A percentile compares a stretch with the other conserved stretches of the same genome.
phyloP scores from a whole-genome alignment of 64 coral and sea anemone genomes.

The Platygyra sinensis region DNA sequence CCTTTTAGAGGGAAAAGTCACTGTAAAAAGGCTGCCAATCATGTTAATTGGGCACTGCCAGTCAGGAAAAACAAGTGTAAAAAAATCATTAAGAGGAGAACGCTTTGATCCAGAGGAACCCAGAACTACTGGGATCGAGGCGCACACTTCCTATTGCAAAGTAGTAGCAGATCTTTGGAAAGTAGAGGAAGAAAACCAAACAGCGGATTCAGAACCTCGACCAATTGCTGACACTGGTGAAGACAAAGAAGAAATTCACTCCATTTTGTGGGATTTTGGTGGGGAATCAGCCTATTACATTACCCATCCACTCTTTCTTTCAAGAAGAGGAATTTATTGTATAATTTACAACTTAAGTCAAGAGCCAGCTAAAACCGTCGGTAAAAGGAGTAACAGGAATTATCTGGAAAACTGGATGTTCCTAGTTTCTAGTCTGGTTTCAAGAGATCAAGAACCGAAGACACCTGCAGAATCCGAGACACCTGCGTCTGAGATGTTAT shows the following conservation, averaged over 20 bases:
- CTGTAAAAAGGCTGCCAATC: neutral
- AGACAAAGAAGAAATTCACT: neutral
- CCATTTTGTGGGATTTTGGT: constrained; percentile 11
- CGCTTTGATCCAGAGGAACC: constrained; percentile 27
- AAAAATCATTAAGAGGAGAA: constrained; percentile 3
- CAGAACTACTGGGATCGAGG: constrained; percentile 22
- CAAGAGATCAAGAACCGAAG: too few species aligned
- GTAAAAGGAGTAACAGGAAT: neutral
- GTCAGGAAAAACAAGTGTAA: constrained; percentile 21
- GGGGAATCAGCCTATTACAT: constrained; percentile 1
- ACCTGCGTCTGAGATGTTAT: too few species aligned
- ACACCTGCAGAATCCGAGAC: too few species aligned
- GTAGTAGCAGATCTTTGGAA: constrained; percentile 23
- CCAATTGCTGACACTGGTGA: neutral
- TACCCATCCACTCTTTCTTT: neutral
- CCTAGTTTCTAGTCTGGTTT: neutral
- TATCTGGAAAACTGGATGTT: neutral
- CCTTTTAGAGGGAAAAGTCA: neutral
- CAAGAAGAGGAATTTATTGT: neutral
- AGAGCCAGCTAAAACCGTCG: neutral
- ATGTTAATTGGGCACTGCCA: constrained; percentile 45
- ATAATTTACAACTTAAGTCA: neutral
- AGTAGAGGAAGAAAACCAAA: neutral
- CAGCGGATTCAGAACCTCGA: neutral
- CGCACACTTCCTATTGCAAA: constrained; percentile 30